Percentiles rank a stretch among this genome's conserved stretches.
phyloP scores from a whole-genome alignment of 2,888 invertebrate genomes.

The Melipona bicolor region DNA sequence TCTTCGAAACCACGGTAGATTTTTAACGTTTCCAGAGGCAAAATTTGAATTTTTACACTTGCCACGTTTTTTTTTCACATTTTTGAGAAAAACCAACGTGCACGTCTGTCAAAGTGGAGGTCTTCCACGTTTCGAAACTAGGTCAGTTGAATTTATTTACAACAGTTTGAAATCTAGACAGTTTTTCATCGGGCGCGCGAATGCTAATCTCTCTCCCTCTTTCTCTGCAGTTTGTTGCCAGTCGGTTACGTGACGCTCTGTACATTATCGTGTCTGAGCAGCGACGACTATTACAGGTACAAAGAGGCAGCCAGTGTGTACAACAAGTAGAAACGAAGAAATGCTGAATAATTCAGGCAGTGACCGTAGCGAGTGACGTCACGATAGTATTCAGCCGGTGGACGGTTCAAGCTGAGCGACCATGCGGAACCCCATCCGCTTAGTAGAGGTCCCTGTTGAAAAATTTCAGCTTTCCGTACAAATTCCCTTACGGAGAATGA shows the following conservation, averaged over 20 bases:
- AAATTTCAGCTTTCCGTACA: constrained; percentile 71
- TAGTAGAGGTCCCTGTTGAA: constrained; percentile 53
- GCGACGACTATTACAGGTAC: constrained; percentile 45
- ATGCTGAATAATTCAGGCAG: constrained; percentile 81
- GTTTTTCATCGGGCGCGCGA: no score
- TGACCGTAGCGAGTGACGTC: constrained; percentile 83
- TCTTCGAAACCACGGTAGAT: no score
- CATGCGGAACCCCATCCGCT: constrained; percentile 83
- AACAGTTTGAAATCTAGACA: no score
- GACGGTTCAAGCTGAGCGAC: constrained; percentile 83
- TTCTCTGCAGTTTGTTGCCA: no score
- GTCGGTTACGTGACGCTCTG: neutral
- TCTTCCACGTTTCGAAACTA: no score
- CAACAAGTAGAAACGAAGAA: constrained; percentile 69
- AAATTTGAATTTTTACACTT: no score
- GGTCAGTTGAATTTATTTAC: no score
- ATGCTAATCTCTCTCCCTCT: no score
- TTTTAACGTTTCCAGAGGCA: no score
- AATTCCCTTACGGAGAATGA: constrained; percentile 42
- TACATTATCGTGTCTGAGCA: neutral
- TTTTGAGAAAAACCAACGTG: no score
- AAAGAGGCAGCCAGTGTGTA: constrained; percentile 44
- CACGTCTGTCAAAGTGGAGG: no score
- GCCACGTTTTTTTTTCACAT: no score
- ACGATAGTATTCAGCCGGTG: constrained; percentile 78